A percentile compares a stretch with the other conserved stretches of the same genome.
Conservation (phyloP, 2,888 invertebrate genomes). For the Chrysotoxum bicinctum region DNA sequence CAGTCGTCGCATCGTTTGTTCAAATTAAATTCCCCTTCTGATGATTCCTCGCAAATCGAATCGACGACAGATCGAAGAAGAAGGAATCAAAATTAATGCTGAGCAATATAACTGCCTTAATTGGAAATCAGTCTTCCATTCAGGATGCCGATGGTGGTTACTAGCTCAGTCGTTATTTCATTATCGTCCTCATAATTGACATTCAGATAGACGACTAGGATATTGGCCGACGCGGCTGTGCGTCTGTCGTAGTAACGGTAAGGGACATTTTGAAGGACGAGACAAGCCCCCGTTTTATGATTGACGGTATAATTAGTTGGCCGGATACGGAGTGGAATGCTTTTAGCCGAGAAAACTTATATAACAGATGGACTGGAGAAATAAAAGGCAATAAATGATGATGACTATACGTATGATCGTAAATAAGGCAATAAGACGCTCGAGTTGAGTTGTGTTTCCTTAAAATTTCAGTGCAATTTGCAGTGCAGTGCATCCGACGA, state of each 20-base stretch:
- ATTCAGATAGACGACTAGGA: slow-evolving; percentile 13
- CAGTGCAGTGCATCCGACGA: slow-evolving; percentile 3
- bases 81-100: slow-evolving; percentile 24
- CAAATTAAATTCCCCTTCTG: not conserved
- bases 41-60: not conserved
- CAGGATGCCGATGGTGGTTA: slow-evolving; percentile 34
- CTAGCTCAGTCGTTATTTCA: slow-evolving; percentile 40
- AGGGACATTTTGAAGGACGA: slow-evolving; percentile 27
- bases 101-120: slow-evolving; percentile 23
- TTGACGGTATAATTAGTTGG: slow-evolving; percentile 39
- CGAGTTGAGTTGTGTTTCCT: slow-evolving; percentile 1
- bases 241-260: not conserved
- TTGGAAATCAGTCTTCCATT: slow-evolving; percentile 47
- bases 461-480: slow-evolving; percentile 16
- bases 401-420: not conserved
- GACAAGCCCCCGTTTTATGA: slow-evolving; percentile 13
- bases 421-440: slow-evolving; percentile 17
- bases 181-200: slow-evolving; percentile 40
- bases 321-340: slow-evolving; percentile 1
- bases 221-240: not conserved
- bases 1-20: not conserved
- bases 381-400: not conserved
- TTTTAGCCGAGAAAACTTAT: not conserved
- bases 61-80: not conserved
- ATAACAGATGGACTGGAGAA: not conserved